Evolutionary conservation across 2,797 vertebrate species (phyloP).

Genomic region (Gymnodraco acuticeps): DNA sequence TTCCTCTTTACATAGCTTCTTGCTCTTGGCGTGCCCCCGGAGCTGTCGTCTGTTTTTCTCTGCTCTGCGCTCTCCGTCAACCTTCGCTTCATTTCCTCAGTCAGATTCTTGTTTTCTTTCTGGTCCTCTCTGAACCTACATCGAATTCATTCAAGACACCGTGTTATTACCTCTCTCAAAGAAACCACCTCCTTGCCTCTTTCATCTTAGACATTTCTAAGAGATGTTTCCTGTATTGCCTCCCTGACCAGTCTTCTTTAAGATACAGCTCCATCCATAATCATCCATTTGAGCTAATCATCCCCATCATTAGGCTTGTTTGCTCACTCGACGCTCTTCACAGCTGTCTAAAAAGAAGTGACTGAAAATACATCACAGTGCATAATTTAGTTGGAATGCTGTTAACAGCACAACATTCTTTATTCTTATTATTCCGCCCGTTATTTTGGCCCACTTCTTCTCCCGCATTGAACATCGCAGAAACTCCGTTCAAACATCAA

Average conservation of each 20-base stretch:
- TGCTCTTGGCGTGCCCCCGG: not conserved
- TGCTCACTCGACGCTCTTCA: not conserved
- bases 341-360: slow-evolving; percentile 10
- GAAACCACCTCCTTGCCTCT: slow-evolving; percentile 23
- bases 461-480: too few species aligned
- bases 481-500: too few species aligned
- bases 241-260: slow-evolving; percentile 16
- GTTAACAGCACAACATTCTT: too few species aligned
- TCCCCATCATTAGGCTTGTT: slow-evolving; percentile 24
- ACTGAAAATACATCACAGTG: slow-evolving; percentile 3
- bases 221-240: slow-evolving; percentile 9
- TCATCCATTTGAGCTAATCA: slow-evolving; percentile 18
- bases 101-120: slow-evolving; percentile 32
- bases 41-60: slow-evolving; percentile 1
- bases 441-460: too few species aligned
- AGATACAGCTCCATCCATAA: slow-evolving; percentile 13
- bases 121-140: slow-evolving; percentile 10
- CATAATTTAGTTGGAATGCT: not conserved
- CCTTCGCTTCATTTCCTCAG: slow-evolving; percentile 11
- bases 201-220: slow-evolving; percentile 39
- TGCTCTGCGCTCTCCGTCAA: slow-evolving; percentile 5
- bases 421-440: too few species aligned
- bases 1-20: slow-evolving; percentile 24
- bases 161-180: slow-evolving; percentile 33
- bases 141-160: slow-evolving; percentile 14